Conservation (phyloP, 2,113 vertebrate genomes). For the Apistogramma diplotaenia region DNA sequence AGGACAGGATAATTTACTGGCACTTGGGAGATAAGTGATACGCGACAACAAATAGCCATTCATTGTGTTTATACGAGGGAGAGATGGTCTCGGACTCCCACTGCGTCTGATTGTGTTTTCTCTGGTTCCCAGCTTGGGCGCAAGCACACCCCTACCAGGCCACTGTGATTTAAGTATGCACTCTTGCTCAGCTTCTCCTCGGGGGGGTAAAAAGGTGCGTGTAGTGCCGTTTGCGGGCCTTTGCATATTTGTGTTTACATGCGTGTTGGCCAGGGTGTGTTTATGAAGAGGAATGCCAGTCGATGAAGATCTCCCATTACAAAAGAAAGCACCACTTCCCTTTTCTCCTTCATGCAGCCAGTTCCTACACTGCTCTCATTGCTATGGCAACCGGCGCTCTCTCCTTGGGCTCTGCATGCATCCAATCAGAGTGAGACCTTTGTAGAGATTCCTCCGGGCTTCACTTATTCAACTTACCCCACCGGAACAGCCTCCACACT, state of each 20-base stretch:
- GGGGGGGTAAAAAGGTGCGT: conserved; percentile 49
- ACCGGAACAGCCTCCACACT: conserved; percentile 69
- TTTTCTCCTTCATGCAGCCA: conserved; percentile 64
- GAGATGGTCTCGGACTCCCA: conserved; percentile 53
- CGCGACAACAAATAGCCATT: conserved; percentile 42
- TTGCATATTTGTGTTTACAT: conserved; percentile 30
- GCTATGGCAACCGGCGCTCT: conserved; percentile 80
- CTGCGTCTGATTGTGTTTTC: conserved; percentile 64
- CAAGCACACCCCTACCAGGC: conserved; percentile 55
- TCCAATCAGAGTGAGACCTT: conserved; percentile 82
- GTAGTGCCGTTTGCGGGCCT: conserved; percentile 16
- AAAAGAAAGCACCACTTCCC: conserved; percentile 71
- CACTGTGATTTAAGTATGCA: conserved; percentile 62
- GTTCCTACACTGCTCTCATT: conserved; percentile 76
- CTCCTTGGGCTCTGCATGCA: conserved; percentile 75
- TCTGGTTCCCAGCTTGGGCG: conserved; percentile 60
- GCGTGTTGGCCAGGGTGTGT: conserved; percentile 26
- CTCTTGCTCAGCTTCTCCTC: conserved; percentile 39
- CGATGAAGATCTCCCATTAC: conserved; percentile 62
- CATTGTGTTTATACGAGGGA: conserved; percentile 63
- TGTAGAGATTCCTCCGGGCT: conserved; percentile 81
- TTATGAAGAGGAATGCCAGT: conserved; percentile 53
- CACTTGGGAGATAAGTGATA: conserved; percentile 50
- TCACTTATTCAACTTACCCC: conserved; percentile 79
- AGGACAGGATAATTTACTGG: conserved; percentile 47